A percentile compares a stretch with the other conserved stretches of the same genome.
Conservation (phyloP, 1,140 invertebrate genomes). For the Solenopsis fugax region DNA sequence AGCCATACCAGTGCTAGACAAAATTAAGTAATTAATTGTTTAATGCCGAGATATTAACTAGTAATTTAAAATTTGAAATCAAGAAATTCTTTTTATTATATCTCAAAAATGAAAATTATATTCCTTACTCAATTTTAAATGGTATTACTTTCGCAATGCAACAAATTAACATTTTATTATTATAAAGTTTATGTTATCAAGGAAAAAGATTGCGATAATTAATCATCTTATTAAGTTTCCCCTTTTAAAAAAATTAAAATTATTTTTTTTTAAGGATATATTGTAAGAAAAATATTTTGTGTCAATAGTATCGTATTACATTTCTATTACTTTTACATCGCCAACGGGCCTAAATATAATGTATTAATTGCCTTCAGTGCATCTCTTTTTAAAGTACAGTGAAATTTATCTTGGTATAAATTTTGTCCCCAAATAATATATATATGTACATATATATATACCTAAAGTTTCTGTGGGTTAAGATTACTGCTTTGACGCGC, state of each 20-base stretch:
- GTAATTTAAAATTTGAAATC: not conserved
- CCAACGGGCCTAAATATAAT: not conserved
- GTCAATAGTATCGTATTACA: not conserved
- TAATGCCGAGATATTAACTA: not conserved
- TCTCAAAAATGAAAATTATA: not conserved
- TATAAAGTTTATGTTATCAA: not conserved
- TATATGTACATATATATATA: slow-evolving; percentile 8
- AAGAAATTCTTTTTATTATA: slow-evolving; percentile 4
- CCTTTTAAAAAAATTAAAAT: not conserved
- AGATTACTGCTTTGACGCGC: slow-evolving; percentile 36
- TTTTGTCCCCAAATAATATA: not conserved
- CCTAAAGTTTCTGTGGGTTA: slow-evolving; percentile 19
- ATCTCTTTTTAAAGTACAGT: not conserved
- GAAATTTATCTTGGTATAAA: not conserved
- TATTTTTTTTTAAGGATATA: not conserved
- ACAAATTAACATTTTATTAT: not conserved
- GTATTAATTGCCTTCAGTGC: not conserved
- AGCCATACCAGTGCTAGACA: not conserved
- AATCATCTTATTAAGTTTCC: not conserved
- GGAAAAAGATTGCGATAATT: not conserved
- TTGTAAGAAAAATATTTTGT: not conserved
- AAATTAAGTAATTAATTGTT: not conserved
- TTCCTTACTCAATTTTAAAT: not conserved
- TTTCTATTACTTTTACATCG: not conserved
- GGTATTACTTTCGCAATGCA: not conserved